Base-by-base conservation (phyloP, 2,888 invertebrate species). In the Agriopis aurantiaria region DNA sequence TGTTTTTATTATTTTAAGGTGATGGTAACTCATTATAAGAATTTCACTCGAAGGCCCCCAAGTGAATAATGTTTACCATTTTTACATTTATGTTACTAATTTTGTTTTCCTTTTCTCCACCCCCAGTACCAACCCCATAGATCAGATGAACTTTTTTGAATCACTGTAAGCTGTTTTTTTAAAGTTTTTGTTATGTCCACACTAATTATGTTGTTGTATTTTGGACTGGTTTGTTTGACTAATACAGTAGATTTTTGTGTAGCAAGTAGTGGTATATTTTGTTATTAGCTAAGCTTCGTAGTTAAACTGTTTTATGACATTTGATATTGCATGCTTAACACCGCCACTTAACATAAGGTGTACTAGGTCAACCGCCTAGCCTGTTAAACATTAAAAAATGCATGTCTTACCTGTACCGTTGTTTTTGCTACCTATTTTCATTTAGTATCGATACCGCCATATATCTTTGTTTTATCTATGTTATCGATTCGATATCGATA, bases 101-200 rank as follows among this genome's bases (percentile, higher is more conserved):
- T 66, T 62, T 88, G 82, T 80, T 82, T 85, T 89, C 73, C 75
- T 84, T 88, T 85, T 80, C 83, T 88, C 85, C 81, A 80, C 85
- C 82, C 78, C 90, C 89, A 94, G 94, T 92, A 93, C 93, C 89
- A 94, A 93, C 93, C 94, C 94, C 86, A 89, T 92, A 89, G 94
- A 94, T 92, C 94, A 94, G 91, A 93, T 94, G 92, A 94, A 92
- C 92, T 94, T 93, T 93, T 94, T 93, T 92, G 93, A 94, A 82
- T 92, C 94, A 84, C 91, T 93, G 94, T 94, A 94, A 94, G 94
- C 90, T 88, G 84, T 77, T 84, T 83, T 80, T 73, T 80, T 79
- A 23, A 45, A 69, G 73, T 72, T 75, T 79, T 69, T 76, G 70
- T 79, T 77, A 48, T 76, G 78, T 78, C 75, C 70, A 65, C 73